Base-by-base conservation (phyloP, 2,888 invertebrate species). In the Pemphredon lugubris region DNA sequence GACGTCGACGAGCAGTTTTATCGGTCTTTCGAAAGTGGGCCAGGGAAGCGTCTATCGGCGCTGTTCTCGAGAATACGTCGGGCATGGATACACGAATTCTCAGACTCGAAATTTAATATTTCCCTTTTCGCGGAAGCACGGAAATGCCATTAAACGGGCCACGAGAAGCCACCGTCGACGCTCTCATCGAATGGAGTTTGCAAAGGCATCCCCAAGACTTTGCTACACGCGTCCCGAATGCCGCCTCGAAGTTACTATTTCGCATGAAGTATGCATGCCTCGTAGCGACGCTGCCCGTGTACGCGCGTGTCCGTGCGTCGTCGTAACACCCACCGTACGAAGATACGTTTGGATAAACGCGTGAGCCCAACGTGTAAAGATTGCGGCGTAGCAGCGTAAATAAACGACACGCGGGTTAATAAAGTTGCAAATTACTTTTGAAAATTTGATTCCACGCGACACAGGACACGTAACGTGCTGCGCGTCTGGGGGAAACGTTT, bases 101-200 rank as follows among this genome's bases (percentile, higher is more conserved):
- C 40, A 32, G 21, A 30, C 23, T 57, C 51, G 59, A 69, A 82
- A 79, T 82, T 79, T 75, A 75, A 83, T 83, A 83, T 82, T 70
- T 72, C 78, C 64, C 77, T 71, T 75, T 75, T 70, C 58, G 54
- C 51, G 54, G 54, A 16, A 76, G 78, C 81, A 73, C 61, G 75
- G 77, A 76, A 82, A 79, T 76, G 71, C 79, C 83, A 77, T 82
- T 83, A 83, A 82, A 82, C 79, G 79, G 66, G 63, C 60, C 65
- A 63, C 73, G 71, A 77, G 71, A 63, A 73, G 69, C 58, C 75
- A 55, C 63, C 66, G 51, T 60, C 66, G 51, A 40, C 53, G 18
- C 47, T 47, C 65, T 77, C 78, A 54, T 77, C 71, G 75, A 68
- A 82, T 79, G 73, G 72, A 78, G 69, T 74, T 79, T 77, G 65